These are phyloP conservation scores for Volucella bombylans DNA, from an alignment of 2,888 invertebrate genomes.

Conservation along the genomic window DNA sequence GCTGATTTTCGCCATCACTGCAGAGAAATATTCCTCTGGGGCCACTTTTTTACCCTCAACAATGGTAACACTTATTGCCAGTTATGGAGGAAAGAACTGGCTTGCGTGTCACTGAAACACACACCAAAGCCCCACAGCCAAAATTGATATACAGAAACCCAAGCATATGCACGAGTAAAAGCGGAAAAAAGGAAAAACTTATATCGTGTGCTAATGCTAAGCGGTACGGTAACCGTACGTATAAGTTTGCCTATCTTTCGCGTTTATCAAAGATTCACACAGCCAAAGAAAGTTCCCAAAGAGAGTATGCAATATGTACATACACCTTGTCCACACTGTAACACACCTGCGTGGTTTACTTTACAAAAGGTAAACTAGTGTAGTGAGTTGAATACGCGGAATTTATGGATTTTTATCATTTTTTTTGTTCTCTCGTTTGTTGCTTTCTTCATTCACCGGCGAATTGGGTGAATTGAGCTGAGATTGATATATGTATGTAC, in stretches of 20 bases:
- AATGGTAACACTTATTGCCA: background rate
- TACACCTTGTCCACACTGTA: constrained; percentile 6
- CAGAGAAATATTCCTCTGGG: background rate
- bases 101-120: constrained; percentile 56
- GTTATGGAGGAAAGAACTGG: constrained; percentile 40
- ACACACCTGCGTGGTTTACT: constrained; percentile 31
- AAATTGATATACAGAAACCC: constrained; percentile 13
- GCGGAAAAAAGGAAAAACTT: constrained; percentile 57
- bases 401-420: constrained; percentile 41
- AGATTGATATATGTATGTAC: too few relatives aligned
- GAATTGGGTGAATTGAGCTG: constrained; percentile 31
- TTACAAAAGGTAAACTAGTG: constrained; percentile 11
- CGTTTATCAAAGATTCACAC: constrained; percentile 14
- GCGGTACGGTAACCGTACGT: background rate
- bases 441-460: constrained; percentile 56
- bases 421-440: constrained; percentile 28
- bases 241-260: constrained; percentile 3
- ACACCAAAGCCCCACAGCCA: constrained; percentile 1
- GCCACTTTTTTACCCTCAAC: background rate
- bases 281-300: constrained; percentile 56
- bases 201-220: constrained; percentile 46
- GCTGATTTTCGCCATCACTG: constrained; percentile 4
- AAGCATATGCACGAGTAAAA: constrained; percentile 33
- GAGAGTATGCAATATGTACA: constrained; percentile 38
- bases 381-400: constrained; percentile 5